Evolutionary conservation across 2,113 vertebrate genomes (phyloP).

Genomic region (Nasalis larvatus): DNA sequence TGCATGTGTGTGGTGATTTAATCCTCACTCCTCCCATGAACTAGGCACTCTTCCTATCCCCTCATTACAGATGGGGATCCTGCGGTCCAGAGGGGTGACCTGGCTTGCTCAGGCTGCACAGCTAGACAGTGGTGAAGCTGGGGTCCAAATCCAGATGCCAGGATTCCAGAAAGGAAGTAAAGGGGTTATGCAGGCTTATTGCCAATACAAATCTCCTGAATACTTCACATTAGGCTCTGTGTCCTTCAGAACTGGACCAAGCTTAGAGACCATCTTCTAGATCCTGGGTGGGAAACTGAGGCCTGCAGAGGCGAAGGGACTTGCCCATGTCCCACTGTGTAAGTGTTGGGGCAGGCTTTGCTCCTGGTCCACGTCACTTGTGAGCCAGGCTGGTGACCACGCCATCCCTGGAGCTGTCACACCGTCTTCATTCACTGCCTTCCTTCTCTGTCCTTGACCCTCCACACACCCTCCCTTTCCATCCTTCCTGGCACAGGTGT

Average conservation of each 20-base stretch:
- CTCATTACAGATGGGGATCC: not conserved
- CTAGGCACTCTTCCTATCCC: not conserved
- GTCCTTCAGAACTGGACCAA: not conserved
- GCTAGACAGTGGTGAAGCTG: not conserved
- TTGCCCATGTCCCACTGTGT: not conserved
- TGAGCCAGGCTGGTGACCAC: not conserved
- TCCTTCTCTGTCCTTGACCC: not conserved
- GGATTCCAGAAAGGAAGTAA: not conserved
- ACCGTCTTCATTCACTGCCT: rapidly evolving
- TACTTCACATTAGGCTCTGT: not conserved
- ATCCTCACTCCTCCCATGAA: not conserved
- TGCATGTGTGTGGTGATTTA: not conserved
- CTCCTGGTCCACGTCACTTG: not conserved
- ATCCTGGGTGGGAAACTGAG: not conserved
- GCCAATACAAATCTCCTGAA: not conserved
- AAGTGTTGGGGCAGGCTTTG: not conserved
- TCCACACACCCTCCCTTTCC: not conserved
- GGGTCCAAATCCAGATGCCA: not conserved
- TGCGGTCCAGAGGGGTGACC: not conserved
- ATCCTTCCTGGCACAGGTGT: constrained; percentile 79
- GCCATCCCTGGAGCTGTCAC: not conserved
- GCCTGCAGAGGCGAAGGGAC: not conserved
- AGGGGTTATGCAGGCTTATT: not conserved
- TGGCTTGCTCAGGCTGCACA: not conserved
- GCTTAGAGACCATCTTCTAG: not conserved